A percentile compares a stretch with the other conserved stretches of the same genome.
phyloP scores from a whole-genome alignment of 64 coral and sea anemone genomes.

The Actinia tenebrosa region DNA sequence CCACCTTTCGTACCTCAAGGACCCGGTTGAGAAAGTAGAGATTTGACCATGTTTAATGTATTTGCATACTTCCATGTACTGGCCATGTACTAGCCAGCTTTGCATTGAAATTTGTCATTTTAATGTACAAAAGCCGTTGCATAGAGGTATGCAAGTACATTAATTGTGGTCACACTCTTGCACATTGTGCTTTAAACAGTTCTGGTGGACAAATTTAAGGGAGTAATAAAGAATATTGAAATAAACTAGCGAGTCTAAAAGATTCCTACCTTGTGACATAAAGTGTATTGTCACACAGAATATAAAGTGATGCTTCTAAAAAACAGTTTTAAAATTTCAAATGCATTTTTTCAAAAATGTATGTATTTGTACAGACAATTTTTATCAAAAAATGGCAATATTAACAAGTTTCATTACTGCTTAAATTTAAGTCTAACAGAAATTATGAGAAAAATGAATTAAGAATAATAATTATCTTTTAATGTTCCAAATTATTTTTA shows the following conservation, averaged over 20 bases:
- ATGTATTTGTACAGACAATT: constrained; percentile 22
- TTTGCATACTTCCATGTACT: too few species aligned
- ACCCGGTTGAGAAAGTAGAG: too few species aligned
- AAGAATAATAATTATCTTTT: background rate
- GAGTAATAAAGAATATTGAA: too few species aligned
- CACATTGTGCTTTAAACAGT: too few species aligned
- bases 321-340: constrained; percentile 17
- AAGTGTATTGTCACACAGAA: constrained; percentile 11
- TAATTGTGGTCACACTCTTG: too few species aligned
- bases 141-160: too few species aligned
- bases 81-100: too few species aligned
- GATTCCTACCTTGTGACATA: background rate
- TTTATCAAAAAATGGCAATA: background rate
- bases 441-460: background rate
- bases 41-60: too few species aligned
- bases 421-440: background rate
- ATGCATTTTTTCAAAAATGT: constrained; percentile 23
- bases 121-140: too few species aligned
- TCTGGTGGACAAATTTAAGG: too few species aligned
- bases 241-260: background rate
- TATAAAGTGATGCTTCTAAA: constrained; percentile 13
- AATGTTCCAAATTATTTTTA: background rate
- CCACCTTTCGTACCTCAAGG: too few species aligned
- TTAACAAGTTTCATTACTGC: background rate
- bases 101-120: too few species aligned